Evolutionary conservation across 2,113 vertebrate species (phyloP), one percentile per base, ranked within the genome.

Genomic region (Trinectes maculatus): DNA sequence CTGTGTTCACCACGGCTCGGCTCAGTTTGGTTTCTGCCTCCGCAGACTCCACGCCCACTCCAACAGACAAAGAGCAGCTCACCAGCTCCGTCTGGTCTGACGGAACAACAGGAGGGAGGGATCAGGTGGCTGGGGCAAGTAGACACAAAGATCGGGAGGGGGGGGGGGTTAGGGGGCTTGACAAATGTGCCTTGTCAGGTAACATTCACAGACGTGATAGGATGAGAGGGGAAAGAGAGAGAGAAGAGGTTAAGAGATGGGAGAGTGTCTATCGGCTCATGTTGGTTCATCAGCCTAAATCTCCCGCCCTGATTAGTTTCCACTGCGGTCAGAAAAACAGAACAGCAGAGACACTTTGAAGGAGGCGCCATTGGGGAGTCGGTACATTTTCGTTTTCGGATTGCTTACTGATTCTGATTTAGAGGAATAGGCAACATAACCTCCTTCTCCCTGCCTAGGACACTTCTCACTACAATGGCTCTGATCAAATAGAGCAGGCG

Each of bases 121-220:
- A 85, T 86, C 87, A 89, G 89, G 88, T 87, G 86, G 78, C 59
- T 61, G 71, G 66, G 72, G 69, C 60, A 67, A 67, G 74, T 57
- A 66, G 69, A 80, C 44, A 40, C 54, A 36, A 62, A 34, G 48
- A 33, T 22, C 36, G 58, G 72, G 70, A 18, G 3, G 69, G 15
- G 49, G 53, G 55, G 66, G 51, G n/a, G n/a, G n/a, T n/a, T n/a
- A n/a, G n/a, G n/a, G n/a, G n/a, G n/a, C n/a, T 57, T 90, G 89
- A 92, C 85, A 89, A 92, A 92, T 84, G 75, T 87, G 82, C 57
- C 75, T 63, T 15, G 76, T 91, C 88, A 89, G 82, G 83, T 85
- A 90, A 82, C 77, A 68, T 73, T 67, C 80, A 75, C 76, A 83
- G 81, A 85, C 73, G 69, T 80, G 53, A 76, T 70, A 29, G 61